phyloP scores from a whole-genome alignment of 2,113 vertebrate species.

The Puffinus mauretanicus region DNA sequence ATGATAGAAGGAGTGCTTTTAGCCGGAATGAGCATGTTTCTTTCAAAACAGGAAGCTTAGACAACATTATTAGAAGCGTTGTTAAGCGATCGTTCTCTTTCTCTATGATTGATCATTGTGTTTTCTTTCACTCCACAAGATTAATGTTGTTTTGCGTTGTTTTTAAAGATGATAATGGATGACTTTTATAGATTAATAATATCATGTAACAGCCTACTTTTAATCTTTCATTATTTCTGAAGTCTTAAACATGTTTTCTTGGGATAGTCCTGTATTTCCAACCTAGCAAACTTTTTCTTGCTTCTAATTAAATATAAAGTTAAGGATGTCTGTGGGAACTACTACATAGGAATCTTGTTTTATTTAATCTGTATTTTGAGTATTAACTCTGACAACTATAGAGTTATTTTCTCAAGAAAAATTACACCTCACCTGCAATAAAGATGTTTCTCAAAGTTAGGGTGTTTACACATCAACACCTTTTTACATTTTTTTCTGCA shows the following conservation, averaged over 20 bases:
- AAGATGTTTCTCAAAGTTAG: background rate
- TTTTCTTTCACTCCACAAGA: conserved; percentile 70
- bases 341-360: background rate
- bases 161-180: conserved; percentile 61
- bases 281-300: background rate
- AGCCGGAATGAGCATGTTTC: conserved; percentile 16
- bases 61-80: conserved; percentile 63
- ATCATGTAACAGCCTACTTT: conserved; percentile 30
- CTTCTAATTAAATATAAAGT: conserved; percentile 9
- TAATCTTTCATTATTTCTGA: conserved; percentile 38
- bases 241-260: background rate
- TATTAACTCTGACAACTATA: background rate
- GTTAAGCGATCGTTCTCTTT: conserved; percentile 63
- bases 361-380: background rate
- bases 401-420: conserved; percentile 1
- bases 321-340: background rate
- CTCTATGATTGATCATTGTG: conserved; percentile 69
- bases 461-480: background rate
- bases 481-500: background rate
- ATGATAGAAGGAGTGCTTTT: conserved; percentile 21
- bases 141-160: conserved; percentile 66
- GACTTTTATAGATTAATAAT: conserved; percentile 37
- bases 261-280: background rate
- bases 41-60: conserved; percentile 32
- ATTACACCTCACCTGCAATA: background rate